phyloP scores from a whole-genome alignment of 2,113 vertebrate species.

The Ctenomys sociabilis region DNA sequence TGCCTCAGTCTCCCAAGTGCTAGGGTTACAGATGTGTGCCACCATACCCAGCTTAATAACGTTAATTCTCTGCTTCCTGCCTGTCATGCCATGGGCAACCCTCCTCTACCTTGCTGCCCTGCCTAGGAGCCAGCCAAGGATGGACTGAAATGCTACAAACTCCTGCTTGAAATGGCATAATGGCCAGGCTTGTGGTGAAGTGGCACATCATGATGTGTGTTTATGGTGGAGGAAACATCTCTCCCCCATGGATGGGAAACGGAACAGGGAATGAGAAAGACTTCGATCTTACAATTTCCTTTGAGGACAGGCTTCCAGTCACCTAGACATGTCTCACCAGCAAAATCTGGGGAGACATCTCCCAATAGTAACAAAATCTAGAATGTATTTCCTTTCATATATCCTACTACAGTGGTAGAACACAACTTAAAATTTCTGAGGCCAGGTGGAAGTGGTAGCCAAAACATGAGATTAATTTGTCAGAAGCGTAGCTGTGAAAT shows the following conservation, averaged over 20 bases:
- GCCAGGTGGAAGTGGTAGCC: not conserved
- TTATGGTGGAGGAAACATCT: not conserved
- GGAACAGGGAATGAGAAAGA: not conserved
- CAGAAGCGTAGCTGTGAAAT: not conserved
- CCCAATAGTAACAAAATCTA: not conserved
- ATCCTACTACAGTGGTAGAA: not conserved
- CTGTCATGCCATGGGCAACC: not conserved
- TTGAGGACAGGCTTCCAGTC: not conserved
- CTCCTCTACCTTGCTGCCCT: not conserved
- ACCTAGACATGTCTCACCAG: not conserved
- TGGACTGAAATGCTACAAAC: not conserved
- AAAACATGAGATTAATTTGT: not conserved
- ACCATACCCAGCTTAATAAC: not conserved
- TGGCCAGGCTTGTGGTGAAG: not conserved
- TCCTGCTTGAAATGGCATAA: not conserved
- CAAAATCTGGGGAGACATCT: not conserved
- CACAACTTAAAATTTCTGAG: constrained; percentile 4
- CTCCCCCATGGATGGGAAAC: not conserved
- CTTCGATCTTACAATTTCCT: not conserved
- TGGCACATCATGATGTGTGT: not conserved
- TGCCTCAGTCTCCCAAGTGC: not conserved
- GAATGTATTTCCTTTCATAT: constrained; percentile 27
- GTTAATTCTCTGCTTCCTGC: not conserved
- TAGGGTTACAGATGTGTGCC: not conserved
- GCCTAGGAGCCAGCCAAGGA: not conserved